phyloP scores from a whole-genome alignment of 2,797 vertebrate species.

The Tenualosa ilisha region DNA sequence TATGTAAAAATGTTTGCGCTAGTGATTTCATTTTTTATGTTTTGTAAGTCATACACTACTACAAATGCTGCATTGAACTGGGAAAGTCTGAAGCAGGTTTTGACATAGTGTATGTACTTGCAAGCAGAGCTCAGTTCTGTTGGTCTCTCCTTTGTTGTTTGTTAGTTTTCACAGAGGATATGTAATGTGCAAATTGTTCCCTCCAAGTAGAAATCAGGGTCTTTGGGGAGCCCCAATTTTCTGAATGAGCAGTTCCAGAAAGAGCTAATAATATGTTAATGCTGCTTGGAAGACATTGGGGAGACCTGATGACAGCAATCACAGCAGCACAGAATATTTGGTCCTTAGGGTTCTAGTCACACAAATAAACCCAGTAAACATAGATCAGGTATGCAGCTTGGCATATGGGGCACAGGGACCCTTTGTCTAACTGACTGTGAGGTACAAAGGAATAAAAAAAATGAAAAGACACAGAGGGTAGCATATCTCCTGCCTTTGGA shows the following conservation, averaged over 20 bases:
- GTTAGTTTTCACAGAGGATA: neutral
- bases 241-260: slow-evolving; percentile 71
- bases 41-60: neutral
- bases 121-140: neutral
- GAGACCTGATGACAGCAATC: slow-evolving; percentile 68
- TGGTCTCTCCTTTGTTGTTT: slow-evolving; percentile 14
- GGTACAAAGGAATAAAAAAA: neutral
- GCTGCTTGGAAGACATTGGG: slow-evolving; percentile 66
- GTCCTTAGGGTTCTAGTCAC: slow-evolving; percentile 62
- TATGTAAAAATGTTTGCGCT: too few species aligned
- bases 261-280: slow-evolving; percentile 77
- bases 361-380: slow-evolving; percentile 71
- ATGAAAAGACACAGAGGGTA: neutral
- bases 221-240: slow-evolving; percentile 72
- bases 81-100: neutral
- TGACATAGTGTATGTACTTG: too few species aligned
- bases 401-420: neutral
- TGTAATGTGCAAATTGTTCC: neutral
- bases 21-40: too few species aligned
- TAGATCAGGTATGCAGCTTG: slow-evolving; percentile 49
- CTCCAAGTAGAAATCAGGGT: slow-evolving; percentile 32
- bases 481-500: neutral
- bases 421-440: neutral
- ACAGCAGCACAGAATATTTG: slow-evolving; percentile 14
- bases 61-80: neutral